Percentiles rank a stretch among this genome's conserved stretches.
phyloP scores from a whole-genome alignment of 2,888 invertebrate species.

The Metacarcinus magister region DNA sequence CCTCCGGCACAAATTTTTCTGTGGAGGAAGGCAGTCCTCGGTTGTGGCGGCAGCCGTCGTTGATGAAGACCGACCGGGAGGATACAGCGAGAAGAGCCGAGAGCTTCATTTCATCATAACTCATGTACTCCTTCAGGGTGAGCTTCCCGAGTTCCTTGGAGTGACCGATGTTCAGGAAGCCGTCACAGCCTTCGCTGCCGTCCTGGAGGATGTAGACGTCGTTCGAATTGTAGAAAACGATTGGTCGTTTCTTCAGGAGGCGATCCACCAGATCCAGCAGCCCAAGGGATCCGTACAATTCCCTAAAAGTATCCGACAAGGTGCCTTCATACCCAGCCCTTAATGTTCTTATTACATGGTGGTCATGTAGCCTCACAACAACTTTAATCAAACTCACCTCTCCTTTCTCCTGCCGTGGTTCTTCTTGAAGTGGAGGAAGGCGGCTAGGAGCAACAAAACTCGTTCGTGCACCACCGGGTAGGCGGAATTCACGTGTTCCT shows the following conservation, averaged over 20 bases:
- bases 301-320: constrained; percentile 61
- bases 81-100: constrained; percentile 87
- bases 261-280: constrained; percentile 75
- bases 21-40: constrained; percentile 85
- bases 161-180: constrained; percentile 88
- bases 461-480: constrained; percentile 78
- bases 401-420: constrained; percentile 74
- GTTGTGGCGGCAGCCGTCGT: constrained; percentile 87
- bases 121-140: constrained; percentile 86
- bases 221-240: constrained; percentile 73
- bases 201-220: constrained; percentile 82
- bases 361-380: not conserved
- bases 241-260: constrained; percentile 76
- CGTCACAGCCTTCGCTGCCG: constrained; percentile 85
- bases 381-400: constrained; percentile 56
- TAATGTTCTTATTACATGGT: not conserved
- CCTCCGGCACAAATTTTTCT: constrained; percentile 85
- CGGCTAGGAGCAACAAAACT: constrained; percentile 71
- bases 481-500: constrained; percentile 77
- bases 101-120: constrained; percentile 89
- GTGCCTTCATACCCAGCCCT: not conserved
- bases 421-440: constrained; percentile 75
- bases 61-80: constrained; percentile 87
- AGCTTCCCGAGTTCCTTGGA: constrained; percentile 87
- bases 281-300: constrained; percentile 67